These are phyloP conservation scores for Nomia melanderi DNA, from an alignment of 1,140 invertebrate genomes.

Conservation along the genomic window DNA sequence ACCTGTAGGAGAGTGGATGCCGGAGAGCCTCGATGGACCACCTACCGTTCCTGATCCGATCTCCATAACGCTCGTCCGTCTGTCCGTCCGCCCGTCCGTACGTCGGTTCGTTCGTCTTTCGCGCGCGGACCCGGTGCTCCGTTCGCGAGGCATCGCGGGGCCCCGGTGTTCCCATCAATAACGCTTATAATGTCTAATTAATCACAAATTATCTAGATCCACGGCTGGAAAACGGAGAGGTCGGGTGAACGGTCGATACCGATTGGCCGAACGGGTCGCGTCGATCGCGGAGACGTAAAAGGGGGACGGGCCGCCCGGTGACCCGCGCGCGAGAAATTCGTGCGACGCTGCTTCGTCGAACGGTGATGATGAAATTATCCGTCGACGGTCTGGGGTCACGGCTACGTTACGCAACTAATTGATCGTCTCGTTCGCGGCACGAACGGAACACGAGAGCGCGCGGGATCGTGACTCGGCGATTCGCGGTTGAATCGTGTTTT, in stretches of 20 bases:
- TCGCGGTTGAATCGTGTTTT: no score
- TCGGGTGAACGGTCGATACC: background rate
- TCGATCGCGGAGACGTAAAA: no score
- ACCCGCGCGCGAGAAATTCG: slow-evolving; percentile 12
- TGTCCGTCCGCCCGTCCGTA: slow-evolving; percentile 66
- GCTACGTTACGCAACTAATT: slow-evolving; percentile 32
- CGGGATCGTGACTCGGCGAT: slow-evolving; percentile 20
- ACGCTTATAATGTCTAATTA: slow-evolving; percentile 80
- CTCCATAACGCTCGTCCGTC: slow-evolving; percentile 76
- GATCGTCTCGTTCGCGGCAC: slow-evolving; percentile 32
- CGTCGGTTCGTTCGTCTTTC: slow-evolving; percentile 56
- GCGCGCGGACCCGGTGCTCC: slow-evolving; percentile 31
- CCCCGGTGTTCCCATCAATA: slow-evolving; percentile 78
- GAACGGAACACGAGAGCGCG: background rate
- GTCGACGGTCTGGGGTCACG: no score
- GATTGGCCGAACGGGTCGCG: background rate
- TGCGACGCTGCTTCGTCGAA: background rate
- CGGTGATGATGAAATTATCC: slow-evolving; percentile 26
- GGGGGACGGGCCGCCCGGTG: background rate
- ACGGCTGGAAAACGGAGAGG: slow-evolving; percentile 34
- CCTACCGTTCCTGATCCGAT: slow-evolving; percentile 80
- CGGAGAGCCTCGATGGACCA: slow-evolving; percentile 76
- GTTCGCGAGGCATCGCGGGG: slow-evolving; percentile 50
- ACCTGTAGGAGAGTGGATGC: slow-evolving; percentile 56
- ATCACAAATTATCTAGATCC: slow-evolving; percentile 80